Evolutionary conservation across 2,888 invertebrate species (phyloP).

Genomic region (Platerodrilus igneus): DNA sequence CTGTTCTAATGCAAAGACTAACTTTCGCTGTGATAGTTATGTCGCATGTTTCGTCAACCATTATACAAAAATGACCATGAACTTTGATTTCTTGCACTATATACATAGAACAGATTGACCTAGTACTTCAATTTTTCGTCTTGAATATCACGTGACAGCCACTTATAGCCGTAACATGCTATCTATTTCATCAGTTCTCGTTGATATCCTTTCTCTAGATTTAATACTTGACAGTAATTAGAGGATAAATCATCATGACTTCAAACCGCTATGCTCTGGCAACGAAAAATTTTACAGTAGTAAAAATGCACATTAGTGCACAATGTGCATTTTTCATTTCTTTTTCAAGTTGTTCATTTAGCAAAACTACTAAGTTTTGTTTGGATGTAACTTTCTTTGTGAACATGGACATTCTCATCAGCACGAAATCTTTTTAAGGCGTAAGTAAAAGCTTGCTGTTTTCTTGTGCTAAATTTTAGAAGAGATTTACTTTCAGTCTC

Average conservation of each 20-base stretch:
- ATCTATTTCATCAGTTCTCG: background rate
- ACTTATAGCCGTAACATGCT: no score
- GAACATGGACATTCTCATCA: background rate
- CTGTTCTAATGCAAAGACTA: no score
- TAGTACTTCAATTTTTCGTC: no score
- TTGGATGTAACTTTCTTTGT: background rate
- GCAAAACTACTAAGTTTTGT: no score
- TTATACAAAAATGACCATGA: no score
- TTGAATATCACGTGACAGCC: no score
- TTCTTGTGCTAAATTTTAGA: background rate
- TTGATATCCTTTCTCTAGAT: background rate
- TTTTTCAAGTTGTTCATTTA: slow-evolving; percentile 1
- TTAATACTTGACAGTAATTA: background rate
- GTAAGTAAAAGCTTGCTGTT: background rate
- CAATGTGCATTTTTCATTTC: slow-evolving; percentile 4
- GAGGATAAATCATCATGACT: slow-evolving; percentile 2
- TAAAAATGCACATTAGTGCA: background rate
- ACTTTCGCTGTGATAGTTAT: no score
- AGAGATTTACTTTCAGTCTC: background rate
- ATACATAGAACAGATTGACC: no score
- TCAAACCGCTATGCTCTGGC: slow-evolving; percentile 2
- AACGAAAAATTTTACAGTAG: slow-evolving; percentile 1
- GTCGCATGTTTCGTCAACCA: no score
- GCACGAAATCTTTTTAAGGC: background rate
- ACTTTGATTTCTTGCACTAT: no score